phyloP scores from a whole-genome alignment of 2,113 vertebrate species.

The Lophotis ruficrista region DNA sequence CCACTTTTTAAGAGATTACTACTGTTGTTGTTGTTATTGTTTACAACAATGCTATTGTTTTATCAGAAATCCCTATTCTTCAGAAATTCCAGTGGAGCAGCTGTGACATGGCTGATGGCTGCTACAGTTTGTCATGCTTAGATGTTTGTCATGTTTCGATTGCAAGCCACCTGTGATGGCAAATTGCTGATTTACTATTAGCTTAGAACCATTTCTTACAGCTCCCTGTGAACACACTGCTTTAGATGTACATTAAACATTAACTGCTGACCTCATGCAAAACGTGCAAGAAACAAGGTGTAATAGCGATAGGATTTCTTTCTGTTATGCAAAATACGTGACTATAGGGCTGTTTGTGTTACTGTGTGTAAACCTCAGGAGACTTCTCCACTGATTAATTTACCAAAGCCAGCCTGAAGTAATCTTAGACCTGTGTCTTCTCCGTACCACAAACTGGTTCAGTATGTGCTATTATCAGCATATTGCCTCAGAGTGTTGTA shows the following conservation, averaged over 20 bases:
- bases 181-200: slow-evolving; percentile 15
- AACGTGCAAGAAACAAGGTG: not conserved
- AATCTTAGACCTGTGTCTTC: not conserved
- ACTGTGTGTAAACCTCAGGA: not conserved
- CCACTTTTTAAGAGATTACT: not conserved
- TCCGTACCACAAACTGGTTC: not conserved
- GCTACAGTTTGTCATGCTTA: not conserved
- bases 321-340: slow-evolving; percentile 1
- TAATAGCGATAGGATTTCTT: not conserved
- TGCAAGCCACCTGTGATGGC: slow-evolving; percentile 20
- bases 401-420: not conserved
- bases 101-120: not conserved
- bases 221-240: not conserved
- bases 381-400: slow-evolving; percentile 3
- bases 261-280: not conserved
- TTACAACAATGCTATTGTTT: not conserved
- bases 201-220: not conserved
- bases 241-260: not conserved
- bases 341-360: not conserved
- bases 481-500: not conserved
- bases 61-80: not conserved
- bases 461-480: slow-evolving; percentile 7
- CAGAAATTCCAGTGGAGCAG: not conserved
- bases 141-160: not conserved
- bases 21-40: not conserved